Evolutionary conservation across 2,113 vertebrate genomes (phyloP), one percentile per base, ranked within the genome.

Genomic region (Anarhynchus alexandrinus): DNA sequence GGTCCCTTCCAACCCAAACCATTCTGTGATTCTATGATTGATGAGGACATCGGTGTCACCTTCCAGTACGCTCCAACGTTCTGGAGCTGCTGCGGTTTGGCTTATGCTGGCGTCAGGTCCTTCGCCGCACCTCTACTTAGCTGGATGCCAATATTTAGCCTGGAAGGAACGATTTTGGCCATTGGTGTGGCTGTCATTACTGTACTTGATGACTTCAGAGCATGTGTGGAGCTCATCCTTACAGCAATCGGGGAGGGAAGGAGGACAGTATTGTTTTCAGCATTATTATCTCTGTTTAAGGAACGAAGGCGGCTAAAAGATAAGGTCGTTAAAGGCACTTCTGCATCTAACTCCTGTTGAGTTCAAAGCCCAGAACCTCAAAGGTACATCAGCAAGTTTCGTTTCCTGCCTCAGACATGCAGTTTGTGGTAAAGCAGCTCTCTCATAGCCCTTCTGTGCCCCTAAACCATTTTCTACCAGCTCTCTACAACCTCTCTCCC

Each of bases 301-400:
- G 42, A 89, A 42, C 12, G 8, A 17, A 85, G 32, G 70, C 65
- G 82, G 61, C 34, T 84, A 40, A 47, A 86, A 85, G 38, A 54
- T 25, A 58, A 67, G 8, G 26, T 4, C 59, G 67, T 73, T 73
- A 66, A 79, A 81, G n/a, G 26, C 43, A 49, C 30, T 80, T 88
- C 34, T 77, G 49, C 58, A 61, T 40, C 30, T 34, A 43, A 43
- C 32, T 59, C 18, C 62, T 57, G 6, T n/a, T 59, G 54, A 82
- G 47, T 86, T 94, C 94, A 93, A 87, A 93, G 92, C 55, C n/a
- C 84, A 73, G 36, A 86, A 88, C 40, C 82, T 77, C 79, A 86
- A 90, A 92, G 76, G 64, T 81, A 64, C 83, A 89, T 93, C 93
- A 95, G 86, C 52, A 94, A 70, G 42, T 91, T 93, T 91, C 65